Evolutionary conservation across 2,113 vertebrate species (phyloP).

Genomic region (Osmerus mordax): DNA sequence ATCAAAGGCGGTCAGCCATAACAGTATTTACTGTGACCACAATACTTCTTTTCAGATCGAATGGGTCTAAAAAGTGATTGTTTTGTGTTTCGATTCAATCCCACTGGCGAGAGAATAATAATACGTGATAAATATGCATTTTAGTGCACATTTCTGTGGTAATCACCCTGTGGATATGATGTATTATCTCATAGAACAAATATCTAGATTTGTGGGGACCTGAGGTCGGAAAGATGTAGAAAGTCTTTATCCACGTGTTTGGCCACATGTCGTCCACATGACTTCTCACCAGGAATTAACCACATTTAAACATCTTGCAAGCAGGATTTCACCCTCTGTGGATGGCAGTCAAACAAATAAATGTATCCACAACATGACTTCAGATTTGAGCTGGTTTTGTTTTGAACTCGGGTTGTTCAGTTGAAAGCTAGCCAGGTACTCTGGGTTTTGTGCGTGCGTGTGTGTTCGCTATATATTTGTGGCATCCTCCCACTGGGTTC

Average conservation of each 20-base stretch:
- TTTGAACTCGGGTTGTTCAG: slow-evolving; percentile 13
- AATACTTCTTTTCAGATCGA: slow-evolving; percentile 2
- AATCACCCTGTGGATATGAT: too few species aligned
- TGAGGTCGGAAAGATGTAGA: too few species aligned
- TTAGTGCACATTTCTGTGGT: too few species aligned
- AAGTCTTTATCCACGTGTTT: too few species aligned
- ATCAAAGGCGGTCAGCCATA: slow-evolving; percentile 38
- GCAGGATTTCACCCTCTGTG: background rate
- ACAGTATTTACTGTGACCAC: slow-evolving; percentile 44
- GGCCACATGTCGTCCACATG: too few species aligned
- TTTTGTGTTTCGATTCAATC: background rate
- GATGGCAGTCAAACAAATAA: background rate
- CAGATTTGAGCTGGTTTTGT: slow-evolving; percentile 7
- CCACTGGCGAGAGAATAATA: too few species aligned
- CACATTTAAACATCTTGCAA: background rate
- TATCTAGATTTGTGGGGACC: too few species aligned
- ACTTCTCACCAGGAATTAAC: background rate
- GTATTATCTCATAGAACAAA: too few species aligned
- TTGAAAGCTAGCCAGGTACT: slow-evolving; percentile 28
- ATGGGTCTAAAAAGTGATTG: background rate
- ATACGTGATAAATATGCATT: too few species aligned
- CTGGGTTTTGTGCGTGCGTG: background rate
- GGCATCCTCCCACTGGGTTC: too few species aligned
- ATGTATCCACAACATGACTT: background rate
- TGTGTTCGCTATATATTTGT: slow-evolving; percentile 18